Evolutionary conservation across 2,888 invertebrate species (phyloP).

Genomic region (Argyresthia albistria): DNA sequence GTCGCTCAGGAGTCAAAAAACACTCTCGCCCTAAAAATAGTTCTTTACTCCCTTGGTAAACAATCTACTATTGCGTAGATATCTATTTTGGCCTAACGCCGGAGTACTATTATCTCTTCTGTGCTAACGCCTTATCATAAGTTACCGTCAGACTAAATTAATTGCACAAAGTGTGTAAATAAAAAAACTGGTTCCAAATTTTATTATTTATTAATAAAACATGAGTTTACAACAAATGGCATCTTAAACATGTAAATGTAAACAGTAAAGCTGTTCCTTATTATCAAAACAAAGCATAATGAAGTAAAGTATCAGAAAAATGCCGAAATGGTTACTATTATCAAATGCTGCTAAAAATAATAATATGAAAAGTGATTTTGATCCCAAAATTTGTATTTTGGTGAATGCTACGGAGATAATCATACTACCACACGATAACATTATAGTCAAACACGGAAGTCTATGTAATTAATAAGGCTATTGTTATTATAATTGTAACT

Average conservation of each 20-base stretch:
- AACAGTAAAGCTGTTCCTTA: constrained; percentile 64
- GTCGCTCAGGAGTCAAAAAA: too few species aligned
- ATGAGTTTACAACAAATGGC: constrained; percentile 71
- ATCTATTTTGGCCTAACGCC: too few species aligned
- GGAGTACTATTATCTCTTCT: too few species aligned
- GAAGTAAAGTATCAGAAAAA: constrained; percentile 16
- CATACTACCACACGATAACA: not conserved
- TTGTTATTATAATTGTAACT: too few species aligned
- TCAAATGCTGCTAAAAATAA: not conserved
- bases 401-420: constrained; percentile 9
- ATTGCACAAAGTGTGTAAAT: too few species aligned
- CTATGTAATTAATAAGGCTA: too few species aligned
- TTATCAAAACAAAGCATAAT: constrained; percentile 19
- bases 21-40: too few species aligned
- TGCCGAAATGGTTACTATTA: not conserved
- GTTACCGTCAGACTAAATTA: too few species aligned
- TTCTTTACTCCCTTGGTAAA: too few species aligned
- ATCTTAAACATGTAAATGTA: constrained; percentile 60
- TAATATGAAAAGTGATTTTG: constrained; percentile 27
- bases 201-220: constrained; percentile 62
- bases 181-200: not conserved
- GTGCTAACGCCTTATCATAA: too few species aligned
- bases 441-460: too few species aligned
- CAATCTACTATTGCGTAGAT: too few species aligned
- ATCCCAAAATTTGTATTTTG: constrained; percentile 42